Percentiles rank a stretch among this genome's conserved stretches.
Conservation (phyloP, 2,113 vertebrate species). For the Polyodon spathula region DNA sequence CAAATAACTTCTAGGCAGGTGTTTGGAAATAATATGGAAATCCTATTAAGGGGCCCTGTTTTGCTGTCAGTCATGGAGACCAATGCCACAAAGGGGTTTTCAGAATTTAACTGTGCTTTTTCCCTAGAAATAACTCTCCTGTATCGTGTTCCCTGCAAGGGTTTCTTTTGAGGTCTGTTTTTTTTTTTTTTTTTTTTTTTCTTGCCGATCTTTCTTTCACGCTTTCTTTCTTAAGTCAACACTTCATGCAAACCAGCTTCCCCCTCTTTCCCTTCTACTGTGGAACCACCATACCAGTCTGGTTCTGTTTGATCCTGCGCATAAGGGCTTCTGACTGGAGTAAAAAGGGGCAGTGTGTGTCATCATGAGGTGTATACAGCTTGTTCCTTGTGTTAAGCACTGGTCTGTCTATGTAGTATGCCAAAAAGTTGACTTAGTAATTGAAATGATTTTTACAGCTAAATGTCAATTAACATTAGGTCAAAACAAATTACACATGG, state of each 20-base stretch:
- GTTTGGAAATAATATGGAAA: conserved; percentile 78
- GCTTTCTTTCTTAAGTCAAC: too few relatives aligned
- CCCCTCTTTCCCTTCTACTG: neutral
- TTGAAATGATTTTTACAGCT: too few relatives aligned
- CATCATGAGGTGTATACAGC: too few relatives aligned
- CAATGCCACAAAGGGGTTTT: conserved; percentile 20
- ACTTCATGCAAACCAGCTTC: too few relatives aligned
- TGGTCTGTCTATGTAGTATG: too few relatives aligned
- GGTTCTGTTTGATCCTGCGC: conserved; percentile 4
- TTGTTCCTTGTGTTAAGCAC: too few relatives aligned
- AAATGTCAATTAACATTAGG: too few relatives aligned
- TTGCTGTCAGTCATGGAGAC: conserved; percentile 64
- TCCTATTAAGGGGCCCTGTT: conserved; percentile 66
- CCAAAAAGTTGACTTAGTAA: too few relatives aligned
- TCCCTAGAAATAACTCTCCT: conserved; percentile 70
- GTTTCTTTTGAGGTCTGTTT: neutral
- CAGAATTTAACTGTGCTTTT: conserved; percentile 70
- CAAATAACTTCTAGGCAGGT: conserved; percentile 81
- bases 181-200: neutral
- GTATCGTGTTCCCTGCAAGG: conserved; percentile 53
- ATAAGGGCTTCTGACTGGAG: neutral
- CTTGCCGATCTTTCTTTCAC: neutral
- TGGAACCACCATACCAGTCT: neutral
- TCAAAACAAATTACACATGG: too few relatives aligned
- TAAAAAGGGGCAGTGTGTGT: too few relatives aligned